Evolutionary conservation across 2,113 vertebrate species (phyloP).

Genomic region (Percina caprodes): DNA sequence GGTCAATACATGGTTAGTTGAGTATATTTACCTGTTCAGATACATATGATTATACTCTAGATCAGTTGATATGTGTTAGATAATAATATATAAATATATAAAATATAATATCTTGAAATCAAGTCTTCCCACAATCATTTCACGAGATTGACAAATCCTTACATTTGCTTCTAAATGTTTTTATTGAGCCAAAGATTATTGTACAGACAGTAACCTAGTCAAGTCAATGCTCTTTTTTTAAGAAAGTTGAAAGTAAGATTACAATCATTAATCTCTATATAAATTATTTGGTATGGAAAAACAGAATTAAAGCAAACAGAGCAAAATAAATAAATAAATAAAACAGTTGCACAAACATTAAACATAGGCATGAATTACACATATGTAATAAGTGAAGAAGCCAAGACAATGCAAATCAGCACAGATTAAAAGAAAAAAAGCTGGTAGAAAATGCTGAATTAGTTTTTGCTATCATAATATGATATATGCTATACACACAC

Average conservation of each 20-base stretch:
- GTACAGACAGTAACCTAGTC: no score
- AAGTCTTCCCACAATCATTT: not conserved
- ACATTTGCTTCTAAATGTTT: no score
- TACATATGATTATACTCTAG: not conserved
- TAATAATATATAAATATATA: not conserved
- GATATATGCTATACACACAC: no score
- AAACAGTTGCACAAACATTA: no score
- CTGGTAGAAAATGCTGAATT: not conserved
- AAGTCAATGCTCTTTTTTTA: no score
- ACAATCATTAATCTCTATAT: no score
- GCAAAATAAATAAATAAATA: no score
- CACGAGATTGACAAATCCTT: not conserved
- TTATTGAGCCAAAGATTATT: no score
- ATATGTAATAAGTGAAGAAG: not conserved
- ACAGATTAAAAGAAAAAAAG: not conserved
- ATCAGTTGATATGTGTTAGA: not conserved
- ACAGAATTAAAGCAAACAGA: no score
- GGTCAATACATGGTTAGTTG: not conserved
- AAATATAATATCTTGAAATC: not conserved
- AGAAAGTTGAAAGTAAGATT: no score
- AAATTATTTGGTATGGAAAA: no score
- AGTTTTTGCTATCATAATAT: not conserved
- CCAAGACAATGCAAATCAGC: not conserved
- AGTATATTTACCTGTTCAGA: not conserved
- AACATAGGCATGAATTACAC: no score